Percentiles rank a stretch among this genome's conserved stretches.
Evolutionary conservation across 1,140 invertebrate genomes (phyloP).

Genomic region (Hesperophylax magnus): DNA sequence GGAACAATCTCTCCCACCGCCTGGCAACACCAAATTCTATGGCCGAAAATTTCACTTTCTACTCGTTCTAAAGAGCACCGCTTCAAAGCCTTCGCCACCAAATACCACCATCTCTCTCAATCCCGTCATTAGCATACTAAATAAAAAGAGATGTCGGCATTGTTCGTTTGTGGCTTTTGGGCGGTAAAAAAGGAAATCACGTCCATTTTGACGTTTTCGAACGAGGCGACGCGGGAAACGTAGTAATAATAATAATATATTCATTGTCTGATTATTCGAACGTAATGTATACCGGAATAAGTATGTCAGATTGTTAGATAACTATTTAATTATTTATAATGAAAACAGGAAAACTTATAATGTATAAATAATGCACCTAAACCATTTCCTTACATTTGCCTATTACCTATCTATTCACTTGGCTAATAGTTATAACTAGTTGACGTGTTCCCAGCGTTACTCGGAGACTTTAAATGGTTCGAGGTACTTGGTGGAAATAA

Average conservation of each 20-base stretch:
- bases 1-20: conserved; percentile 25
- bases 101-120: not conserved
- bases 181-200: conserved; percentile 50
- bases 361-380: not conserved
- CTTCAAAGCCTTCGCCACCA: not conserved
- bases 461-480: too few species aligned
- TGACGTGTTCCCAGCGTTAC: too few species aligned
- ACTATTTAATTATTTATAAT: not conserved
- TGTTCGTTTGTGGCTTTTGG: not conserved
- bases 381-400: too few species aligned
- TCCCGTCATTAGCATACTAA: not conserved
- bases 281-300: not conserved
- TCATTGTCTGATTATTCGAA: not conserved
- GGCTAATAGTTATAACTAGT: too few species aligned
- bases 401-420: too few species aligned
- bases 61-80: conserved; percentile 34
- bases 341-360: not conserved
- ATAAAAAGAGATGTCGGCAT: not conserved
- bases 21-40: conserved; percentile 50
- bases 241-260: not conserved
- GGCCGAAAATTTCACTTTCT: conserved; percentile 57
- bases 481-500: too few species aligned
- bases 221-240: conserved; percentile 34
- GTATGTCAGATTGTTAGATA: not conserved
- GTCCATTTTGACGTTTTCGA: conserved; percentile 47